These are phyloP conservation scores for Poecilobothrus nobilitatus DNA, from an alignment of 2,888 invertebrate genomes.

Conservation along the genomic window DNA sequence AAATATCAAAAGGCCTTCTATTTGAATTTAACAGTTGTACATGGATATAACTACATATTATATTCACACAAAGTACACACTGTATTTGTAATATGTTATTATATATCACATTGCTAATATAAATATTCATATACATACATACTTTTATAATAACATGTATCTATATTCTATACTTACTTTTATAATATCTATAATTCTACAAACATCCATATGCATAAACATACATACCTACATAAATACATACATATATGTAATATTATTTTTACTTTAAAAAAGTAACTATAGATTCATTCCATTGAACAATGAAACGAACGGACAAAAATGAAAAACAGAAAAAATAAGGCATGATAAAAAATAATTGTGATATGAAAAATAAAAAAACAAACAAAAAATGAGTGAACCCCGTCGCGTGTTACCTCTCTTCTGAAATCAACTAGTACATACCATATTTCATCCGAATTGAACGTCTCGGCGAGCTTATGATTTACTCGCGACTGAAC, in stretches of 20 bases:
- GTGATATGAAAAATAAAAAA: background rate
- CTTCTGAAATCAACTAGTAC: background rate
- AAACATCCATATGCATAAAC: background rate
- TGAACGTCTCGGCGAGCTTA: background rate
- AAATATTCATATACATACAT: no score
- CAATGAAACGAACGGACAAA: conserved; percentile 2
- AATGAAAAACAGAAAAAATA: background rate
- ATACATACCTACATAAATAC: background rate
- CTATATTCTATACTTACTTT: no score
- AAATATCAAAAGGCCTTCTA: conserved; percentile 4
- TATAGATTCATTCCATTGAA: background rate
- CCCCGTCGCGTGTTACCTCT: background rate
- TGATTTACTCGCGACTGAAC: background rate
- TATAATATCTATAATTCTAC: background rate
- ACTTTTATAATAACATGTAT: no score
- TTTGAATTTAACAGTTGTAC: background rate
- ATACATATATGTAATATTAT: background rate
- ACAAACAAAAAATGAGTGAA: background rate
- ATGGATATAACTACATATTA: background rate
- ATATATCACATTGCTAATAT: no score
- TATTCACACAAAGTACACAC: background rate
- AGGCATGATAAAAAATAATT: background rate
- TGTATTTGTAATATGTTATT: background rate
- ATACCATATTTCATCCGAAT: conserved; percentile 3
- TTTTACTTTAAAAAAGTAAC: background rate